A percentile compares a stretch with the other conserved stretches of the same genome.
phyloP scores from a whole-genome alignment of 2,888 invertebrate species.

The Conomelus anceps region DNA sequence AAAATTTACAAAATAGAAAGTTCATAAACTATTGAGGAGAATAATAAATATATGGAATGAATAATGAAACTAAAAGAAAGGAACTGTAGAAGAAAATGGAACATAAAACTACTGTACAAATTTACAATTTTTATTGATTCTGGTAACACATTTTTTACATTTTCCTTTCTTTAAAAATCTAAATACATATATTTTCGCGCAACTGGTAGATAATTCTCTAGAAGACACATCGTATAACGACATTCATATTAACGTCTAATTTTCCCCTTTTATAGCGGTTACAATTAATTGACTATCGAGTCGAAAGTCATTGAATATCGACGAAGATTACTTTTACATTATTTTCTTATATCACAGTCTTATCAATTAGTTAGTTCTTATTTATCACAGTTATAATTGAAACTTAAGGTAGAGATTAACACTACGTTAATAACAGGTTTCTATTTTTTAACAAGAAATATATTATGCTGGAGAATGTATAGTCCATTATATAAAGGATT shows the following conservation, averaged over 20 bases:
- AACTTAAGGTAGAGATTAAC: not conserved
- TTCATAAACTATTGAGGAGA: too few species aligned
- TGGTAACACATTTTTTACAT: not conserved
- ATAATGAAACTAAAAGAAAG: too few species aligned
- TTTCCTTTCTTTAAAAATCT: not conserved
- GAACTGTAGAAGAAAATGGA: too few species aligned
- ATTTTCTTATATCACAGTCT: not conserved
- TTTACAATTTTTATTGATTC: not conserved
- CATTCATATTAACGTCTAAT: not conserved
- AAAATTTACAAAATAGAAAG: too few species aligned
- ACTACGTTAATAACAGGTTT: not conserved
- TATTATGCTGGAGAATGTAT: not conserved
- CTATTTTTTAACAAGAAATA: too few species aligned
- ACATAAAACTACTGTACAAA: not conserved
- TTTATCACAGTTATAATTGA: not conserved
- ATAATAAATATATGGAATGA: too few species aligned
- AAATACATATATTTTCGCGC: not conserved
- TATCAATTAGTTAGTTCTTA: not conserved
- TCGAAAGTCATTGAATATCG: too few species aligned
- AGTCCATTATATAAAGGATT: not conserved
- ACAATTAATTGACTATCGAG: not conserved
- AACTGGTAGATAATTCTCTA: not conserved
- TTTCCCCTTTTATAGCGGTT: not conserved
- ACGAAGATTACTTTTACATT: not conserved
- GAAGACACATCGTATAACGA: not conserved